A percentile compares a stretch with the other conserved stretches of the same genome.
These are phyloP conservation scores for Melanotaenia pygmaea DNA, from an alignment of 2,797 vertebrate genomes.

Conservation along the genomic window DNA sequence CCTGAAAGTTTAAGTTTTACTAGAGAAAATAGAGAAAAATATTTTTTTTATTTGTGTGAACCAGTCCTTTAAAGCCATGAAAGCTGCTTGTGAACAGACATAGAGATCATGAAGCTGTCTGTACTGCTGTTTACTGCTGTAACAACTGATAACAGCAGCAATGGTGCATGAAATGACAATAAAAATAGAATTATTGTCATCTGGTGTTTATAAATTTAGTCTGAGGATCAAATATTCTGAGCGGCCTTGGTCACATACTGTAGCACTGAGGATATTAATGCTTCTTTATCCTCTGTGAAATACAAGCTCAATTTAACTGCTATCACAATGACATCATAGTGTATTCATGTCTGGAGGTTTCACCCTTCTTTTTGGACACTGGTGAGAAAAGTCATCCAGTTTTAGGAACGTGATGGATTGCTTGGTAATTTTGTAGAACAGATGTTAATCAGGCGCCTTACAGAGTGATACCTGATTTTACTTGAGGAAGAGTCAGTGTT, in stretches of 20 bases:
- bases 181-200: conserved; percentile 74
- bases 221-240: conserved; percentile 47
- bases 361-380: conserved; percentile 1
- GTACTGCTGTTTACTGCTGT: conserved; percentile 40
- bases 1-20: background rate
- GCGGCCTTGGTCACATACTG: conserved; percentile 38
- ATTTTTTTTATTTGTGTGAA: background rate
- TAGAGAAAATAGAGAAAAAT: background rate
- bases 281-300: conserved; percentile 44
- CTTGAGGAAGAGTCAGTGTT: background rate
- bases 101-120: conserved; percentile 21
- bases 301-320: conserved; percentile 42
- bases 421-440: conserved; percentile 18
- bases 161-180: conserved; percentile 43
- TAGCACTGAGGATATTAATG: conserved; percentile 47
- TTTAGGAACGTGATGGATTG: background rate
- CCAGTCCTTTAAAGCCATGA: conserved; percentile 12
- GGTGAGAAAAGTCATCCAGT: background rate
- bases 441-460: background rate
- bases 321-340: conserved; percentile 35
- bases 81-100: conserved; percentile 28
- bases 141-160: conserved; percentile 50
- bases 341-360: conserved; percentile 22
- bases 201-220: conserved; percentile 48
- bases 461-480: background rate